Conservation (phyloP, 1,140 invertebrate species). For the Ceratoteleas bidentatus region DNA sequence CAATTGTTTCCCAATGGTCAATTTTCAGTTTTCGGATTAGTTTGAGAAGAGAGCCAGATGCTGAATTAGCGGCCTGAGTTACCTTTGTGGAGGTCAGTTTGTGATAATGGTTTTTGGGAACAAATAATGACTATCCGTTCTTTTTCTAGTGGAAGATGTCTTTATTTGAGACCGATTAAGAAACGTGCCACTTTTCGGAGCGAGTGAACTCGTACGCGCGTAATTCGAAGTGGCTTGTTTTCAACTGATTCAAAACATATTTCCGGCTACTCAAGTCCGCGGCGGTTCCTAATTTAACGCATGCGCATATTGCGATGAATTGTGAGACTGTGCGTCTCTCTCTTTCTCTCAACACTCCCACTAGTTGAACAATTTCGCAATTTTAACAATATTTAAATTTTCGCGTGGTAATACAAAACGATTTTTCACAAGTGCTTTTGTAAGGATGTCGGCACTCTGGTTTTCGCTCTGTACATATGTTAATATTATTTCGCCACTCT, state of each 20-base stretch:
- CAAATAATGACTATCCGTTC: no score
- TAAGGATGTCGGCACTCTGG: not conserved
- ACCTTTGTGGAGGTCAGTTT: not conserved
- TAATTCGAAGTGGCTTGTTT: no score
- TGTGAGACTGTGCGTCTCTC: no score
- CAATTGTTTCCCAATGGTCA: not conserved
- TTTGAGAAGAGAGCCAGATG: not conserved
- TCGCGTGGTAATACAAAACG: not conserved
- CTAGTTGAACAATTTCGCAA: constrained; percentile 3
- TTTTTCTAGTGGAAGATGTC: no score
- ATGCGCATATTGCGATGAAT: no score
- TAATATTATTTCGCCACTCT: not conserved
- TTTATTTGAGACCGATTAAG: no score
- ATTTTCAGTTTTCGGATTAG: not conserved
- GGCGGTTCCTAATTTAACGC: no score
- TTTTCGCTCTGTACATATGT: not conserved
- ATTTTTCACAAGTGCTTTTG: not conserved
- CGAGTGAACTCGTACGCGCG: no score
- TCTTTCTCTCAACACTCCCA: constrained; percentile 3
- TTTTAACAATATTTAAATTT: constrained; percentile 1
- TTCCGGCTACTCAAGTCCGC: no score
- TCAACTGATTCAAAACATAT: no score
- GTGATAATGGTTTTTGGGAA: no score
- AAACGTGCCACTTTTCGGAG: no score
- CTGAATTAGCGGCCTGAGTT: not conserved